These are phyloP conservation scores for Pterocles burchelli DNA, from an alignment of 2,113 vertebrate species.

Conservation along the genomic window DNA sequence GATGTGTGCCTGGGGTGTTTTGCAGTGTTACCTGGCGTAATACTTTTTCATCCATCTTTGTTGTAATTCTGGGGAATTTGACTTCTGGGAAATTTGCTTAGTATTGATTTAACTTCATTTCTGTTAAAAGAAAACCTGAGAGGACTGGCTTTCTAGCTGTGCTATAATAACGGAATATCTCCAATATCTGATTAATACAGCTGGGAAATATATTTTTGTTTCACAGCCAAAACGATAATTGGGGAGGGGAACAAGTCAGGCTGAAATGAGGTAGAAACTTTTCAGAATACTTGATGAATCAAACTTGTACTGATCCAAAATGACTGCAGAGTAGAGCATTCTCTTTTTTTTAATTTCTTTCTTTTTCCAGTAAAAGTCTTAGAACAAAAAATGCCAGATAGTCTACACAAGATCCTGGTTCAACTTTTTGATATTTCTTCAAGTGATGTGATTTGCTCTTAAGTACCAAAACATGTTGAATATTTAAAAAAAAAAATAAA, in stretches of 20 bases:
- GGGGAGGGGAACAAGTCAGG: not conserved
- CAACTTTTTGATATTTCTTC: not conserved
- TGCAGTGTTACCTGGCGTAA: not conserved
- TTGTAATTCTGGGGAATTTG: not conserved
- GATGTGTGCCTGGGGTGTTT: not conserved
- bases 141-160: not conserved
- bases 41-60: not conserved
- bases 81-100: conserved; percentile 7
- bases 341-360: not conserved
- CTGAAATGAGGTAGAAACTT: not conserved
- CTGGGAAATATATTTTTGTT: not conserved
- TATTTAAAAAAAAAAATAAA: not conserved
- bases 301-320: not conserved
- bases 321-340: not conserved
- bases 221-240: not conserved
- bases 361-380: not conserved
- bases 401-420: not conserved
- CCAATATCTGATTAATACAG: not conserved
- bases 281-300: not conserved
- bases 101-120: conserved; percentile 20
- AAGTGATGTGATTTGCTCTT: not conserved
- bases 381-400: not conserved
- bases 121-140: not conserved
- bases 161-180: not conserved
- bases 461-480: not conserved